Base-by-base conservation (phyloP, 2,797 vertebrate genomes). In the Austrolebias charrua region DNA sequence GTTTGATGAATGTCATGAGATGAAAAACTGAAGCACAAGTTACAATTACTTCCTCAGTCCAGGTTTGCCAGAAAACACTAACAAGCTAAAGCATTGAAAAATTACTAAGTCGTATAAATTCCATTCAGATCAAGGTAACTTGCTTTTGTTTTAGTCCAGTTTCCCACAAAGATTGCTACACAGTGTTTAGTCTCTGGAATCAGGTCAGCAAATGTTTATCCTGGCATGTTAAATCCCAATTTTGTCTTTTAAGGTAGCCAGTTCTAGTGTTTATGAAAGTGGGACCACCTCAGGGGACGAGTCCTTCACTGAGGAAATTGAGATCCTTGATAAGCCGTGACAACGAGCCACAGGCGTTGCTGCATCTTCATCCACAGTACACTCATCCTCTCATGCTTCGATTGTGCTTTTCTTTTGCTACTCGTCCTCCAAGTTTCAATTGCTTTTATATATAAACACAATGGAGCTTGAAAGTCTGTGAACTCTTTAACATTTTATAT, bases 311-410 rank as follows among this genome's bases (percentile, higher is more conserved):
- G 60, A 83, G 71, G 62, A 55, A 82, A 46, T 56, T 73, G 60
- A 76, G 78, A 91, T 88, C 80, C 75, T 78, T 83, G 90, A 90
- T 90, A 88, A 89, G 85, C 60, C 66, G 55, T 69, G 73, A 78
- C 77, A 88, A 78, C 45, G 51, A 86, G 86, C 84, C 87, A 90
- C 88, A 90, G 87, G 85, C 83, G 58, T 79, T 16, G 81, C 77
- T 64, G 42, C 15, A 51, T 75, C 56, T 69, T 64, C 63, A 60
- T 81, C 76, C 66, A 31, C 61, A 60, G 51, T 63, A 55, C 42
- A 56, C 68, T 56, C 48, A 42, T 44, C 59, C 48, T 70, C 66
- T 50, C 31, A 9, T 11, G 31, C 54, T 42, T 49, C 70, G 73
- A 59, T 52, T 74, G 67, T 73, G 63, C 44, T 60, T 76, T 60